Base-by-base conservation (phyloP, 2,113 vertebrate species). In the Leptobrachium ailaonicum region DNA sequence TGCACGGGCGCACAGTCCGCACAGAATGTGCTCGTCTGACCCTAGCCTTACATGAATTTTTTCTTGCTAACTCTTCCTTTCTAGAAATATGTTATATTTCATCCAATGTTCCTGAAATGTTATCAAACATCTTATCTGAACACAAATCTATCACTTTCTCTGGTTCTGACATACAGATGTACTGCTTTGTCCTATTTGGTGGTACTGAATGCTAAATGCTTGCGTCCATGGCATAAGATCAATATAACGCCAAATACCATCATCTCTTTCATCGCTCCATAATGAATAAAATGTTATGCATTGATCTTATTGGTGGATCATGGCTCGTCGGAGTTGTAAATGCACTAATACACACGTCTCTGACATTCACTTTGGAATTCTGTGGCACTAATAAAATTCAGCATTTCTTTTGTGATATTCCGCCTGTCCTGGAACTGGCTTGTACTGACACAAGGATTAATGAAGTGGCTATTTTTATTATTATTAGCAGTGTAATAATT, bases 331-430 rank as follows among this genome's bases (percentile, higher is more conserved):
- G 78, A 4, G 63, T 63, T 2, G 53, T 20, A 1, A 80, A 80
- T 45, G 62, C 78, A 45, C 20, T 80, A 10, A 64, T 67, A 1
- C 71, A 80, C 58, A 79, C 77, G 2, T 0, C 47, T 41, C 66
- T 73, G 11, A 71, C 78, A 5, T 80, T 68, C 32, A 7, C n/a
- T 14, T 7, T 80, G 4, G 10, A 62, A 6, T 80, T 68, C 47
- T 80, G 78, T 68, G 54, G 32, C 2, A 60, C 63, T n/a, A 72
- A 60, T 13, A 80, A 58, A 14, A 66, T 80, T 2, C 58, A 74
- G 14, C 73, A 73, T 13, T 80, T 80, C 20, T 80, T 74, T 68
- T 80, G 78, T 60, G 78, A 80, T 68, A 42, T 80, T 8, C 71
- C 78, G 3, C 71, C 73, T 4, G 56, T 80, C 41, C 41, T 80